Conservation (phyloP, 2,888 invertebrate species). For the Theretra japonica region DNA sequence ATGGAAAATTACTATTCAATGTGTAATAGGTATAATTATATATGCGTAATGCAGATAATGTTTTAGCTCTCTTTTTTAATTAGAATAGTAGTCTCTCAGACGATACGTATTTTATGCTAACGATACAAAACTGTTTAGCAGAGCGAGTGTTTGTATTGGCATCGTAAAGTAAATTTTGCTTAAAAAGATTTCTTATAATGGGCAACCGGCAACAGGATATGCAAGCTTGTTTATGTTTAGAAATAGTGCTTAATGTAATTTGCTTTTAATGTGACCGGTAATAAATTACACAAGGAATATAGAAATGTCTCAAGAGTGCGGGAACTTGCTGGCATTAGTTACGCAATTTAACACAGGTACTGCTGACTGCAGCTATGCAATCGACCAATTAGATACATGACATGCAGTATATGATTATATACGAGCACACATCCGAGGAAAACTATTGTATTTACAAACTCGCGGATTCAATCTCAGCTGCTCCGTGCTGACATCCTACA, state of each 20-base stretch:
- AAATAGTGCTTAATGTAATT: conserved; percentile 1
- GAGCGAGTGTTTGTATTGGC: conserved; percentile 25
- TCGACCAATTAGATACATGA: conserved; percentile 29
- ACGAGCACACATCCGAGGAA: conserved; percentile 21
- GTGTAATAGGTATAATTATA: no score
- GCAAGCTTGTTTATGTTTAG: neutral
- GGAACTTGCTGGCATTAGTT: conserved; percentile 24
- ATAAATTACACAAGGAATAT: conserved; percentile 22
- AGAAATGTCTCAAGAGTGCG: conserved; percentile 22
- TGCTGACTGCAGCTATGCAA: conserved; percentile 30
- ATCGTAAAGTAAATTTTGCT: conserved; percentile 32
- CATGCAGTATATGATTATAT: conserved; percentile 31
- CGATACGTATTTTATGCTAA: neutral
- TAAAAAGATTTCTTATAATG: neutral
- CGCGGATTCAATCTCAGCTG: neutral
- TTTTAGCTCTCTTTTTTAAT: no score
- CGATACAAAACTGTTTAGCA: conserved; percentile 18
- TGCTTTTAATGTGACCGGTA: conserved; percentile 16
- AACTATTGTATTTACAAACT: neutral
- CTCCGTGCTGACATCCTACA: neutral
- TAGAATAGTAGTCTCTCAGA: neutral
- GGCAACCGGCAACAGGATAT: neutral
- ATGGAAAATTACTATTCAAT: neutral
- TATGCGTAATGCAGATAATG: no score
- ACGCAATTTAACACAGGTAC: conserved; percentile 30